Percentiles rank a stretch among this genome's conserved stretches.
Conservation (phyloP, 2,797 vertebrate species). For the Mormyrus proboscirostris region DNA sequence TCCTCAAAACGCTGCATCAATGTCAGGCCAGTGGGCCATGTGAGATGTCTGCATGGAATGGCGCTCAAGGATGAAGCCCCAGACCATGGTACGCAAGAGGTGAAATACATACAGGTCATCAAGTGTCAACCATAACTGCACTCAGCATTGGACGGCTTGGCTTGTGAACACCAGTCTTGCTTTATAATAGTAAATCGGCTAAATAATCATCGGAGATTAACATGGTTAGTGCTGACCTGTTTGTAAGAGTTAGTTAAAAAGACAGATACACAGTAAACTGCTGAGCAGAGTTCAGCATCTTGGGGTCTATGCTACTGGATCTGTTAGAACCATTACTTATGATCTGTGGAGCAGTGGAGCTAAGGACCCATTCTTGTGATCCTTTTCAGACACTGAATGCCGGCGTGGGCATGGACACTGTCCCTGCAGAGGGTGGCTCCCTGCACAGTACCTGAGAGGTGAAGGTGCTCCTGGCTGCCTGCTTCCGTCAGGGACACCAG, state of each 20-base stretch:
- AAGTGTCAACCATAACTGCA: not conserved
- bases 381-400: not conserved
- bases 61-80: not conserved
- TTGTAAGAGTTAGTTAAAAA: not conserved
- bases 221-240: not conserved
- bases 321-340: not conserved
- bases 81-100: not conserved
- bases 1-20: not conserved
- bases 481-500: conserved; percentile 80
- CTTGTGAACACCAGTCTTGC: not conserved
- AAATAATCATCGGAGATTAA: not conserved
- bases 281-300: not conserved
- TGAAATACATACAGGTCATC: not conserved
- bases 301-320: not conserved
- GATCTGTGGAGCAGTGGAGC: not conserved
- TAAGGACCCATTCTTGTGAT: not conserved
- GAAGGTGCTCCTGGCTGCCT: conserved; percentile 81
- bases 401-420: no score
- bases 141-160: not conserved
- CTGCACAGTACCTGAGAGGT: conserved; percentile 69
- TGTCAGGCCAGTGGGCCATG: not conserved
- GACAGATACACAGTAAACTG: not conserved
- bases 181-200: not conserved
- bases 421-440: not conserved
- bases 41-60: not conserved